A percentile compares a stretch with the other conserved stretches of the same genome.
Evolutionary conservation across 2,797 vertebrate genomes (phyloP).

Genomic region (Synaphobranchus kaupii): DNA sequence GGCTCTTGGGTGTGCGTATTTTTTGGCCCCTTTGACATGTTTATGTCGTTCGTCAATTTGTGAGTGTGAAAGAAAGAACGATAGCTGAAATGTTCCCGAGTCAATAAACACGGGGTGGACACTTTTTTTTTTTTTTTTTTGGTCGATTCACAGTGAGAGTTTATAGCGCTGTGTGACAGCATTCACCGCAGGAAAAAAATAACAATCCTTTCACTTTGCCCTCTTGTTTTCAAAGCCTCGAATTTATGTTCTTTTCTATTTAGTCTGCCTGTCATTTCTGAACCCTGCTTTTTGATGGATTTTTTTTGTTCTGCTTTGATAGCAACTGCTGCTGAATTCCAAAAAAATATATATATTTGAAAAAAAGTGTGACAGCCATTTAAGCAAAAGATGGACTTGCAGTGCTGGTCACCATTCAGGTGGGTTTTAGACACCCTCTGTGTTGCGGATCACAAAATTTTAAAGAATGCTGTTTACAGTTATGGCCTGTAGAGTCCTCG

Average conservation of each 20-base stretch:
- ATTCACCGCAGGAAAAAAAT: not conserved
- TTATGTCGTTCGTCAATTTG: not conserved
- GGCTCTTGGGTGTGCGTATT: not conserved
- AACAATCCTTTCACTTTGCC: not conserved
- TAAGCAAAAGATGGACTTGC: not conserved
- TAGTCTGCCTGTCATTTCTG: not conserved
- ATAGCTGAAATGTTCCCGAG: not conserved
- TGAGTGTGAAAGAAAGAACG: not conserved
- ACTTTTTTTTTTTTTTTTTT: not conserved
- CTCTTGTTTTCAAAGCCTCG: not conserved
- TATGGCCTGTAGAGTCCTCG: not conserved
- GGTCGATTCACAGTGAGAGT: not conserved
- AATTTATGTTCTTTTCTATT: not conserved
- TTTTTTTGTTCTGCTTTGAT: not conserved
- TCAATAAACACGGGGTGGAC: not conserved
- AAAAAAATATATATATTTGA: no score
- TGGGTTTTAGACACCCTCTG: not conserved
- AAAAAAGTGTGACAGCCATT: not conserved
- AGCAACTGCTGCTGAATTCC: not conserved
- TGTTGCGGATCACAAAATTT: not conserved
- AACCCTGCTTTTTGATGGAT: no score
- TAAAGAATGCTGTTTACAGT: not conserved
- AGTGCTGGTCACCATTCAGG: not conserved
- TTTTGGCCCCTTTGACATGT: not conserved
- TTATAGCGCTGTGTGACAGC: not conserved